phyloP scores from a whole-genome alignment of 2,888 invertebrate genomes.

The Panopea generosa region DNA sequence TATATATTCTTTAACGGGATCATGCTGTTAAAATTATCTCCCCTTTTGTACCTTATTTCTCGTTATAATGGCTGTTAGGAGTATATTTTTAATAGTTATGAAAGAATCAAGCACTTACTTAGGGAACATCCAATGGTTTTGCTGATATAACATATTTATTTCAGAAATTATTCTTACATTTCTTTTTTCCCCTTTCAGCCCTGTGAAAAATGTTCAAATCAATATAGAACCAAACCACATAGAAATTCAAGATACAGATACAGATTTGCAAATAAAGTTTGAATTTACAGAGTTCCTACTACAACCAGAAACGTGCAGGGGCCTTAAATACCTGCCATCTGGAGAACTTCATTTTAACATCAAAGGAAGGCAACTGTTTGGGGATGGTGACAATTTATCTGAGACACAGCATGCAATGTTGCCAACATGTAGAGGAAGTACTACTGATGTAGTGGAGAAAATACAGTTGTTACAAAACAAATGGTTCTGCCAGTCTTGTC shows the following conservation, averaged over 20 bases:
- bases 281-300: constrained; percentile 49
- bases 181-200: constrained; percentile 10
- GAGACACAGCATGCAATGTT: constrained; percentile 3
- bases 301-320: constrained; percentile 67
- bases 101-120: no score
- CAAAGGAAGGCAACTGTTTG: constrained; percentile 23
- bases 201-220: constrained; percentile 15
- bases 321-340: constrained; percentile 47
- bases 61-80: no score
- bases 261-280: constrained; percentile 18
- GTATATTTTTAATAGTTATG: no score
- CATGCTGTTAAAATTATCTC: no score
- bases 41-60: no score
- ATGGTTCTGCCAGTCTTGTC: constrained; percentile 73
- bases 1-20: no score
- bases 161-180: no score
- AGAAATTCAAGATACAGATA: constrained; percentile 3
- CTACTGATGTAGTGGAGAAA: constrained; percentile 58
- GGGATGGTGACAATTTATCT: not conserved
- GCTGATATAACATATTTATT: no score
- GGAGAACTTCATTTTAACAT: constrained; percentile 63
- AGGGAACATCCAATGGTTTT: no score
- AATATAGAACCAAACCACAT: constrained; percentile 33
- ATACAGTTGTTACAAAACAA: constrained; percentile 65
- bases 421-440: constrained; percentile 32